Evolutionary conservation across 2,888 invertebrate genomes (phyloP).

Genomic region (Spodoptera exigua): DNA sequence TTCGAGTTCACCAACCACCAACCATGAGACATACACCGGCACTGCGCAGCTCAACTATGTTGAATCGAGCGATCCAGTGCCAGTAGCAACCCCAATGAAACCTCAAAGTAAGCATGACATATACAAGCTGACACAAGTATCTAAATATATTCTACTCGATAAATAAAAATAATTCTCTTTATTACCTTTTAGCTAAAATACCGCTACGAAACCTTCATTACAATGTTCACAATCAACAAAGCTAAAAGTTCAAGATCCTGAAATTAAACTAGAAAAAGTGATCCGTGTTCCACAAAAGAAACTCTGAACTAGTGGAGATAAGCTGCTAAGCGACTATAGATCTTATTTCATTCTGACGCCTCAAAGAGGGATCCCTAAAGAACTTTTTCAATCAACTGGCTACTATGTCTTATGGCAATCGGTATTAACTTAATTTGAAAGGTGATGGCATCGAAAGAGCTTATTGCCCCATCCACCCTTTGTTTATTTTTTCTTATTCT

Average conservation of each 20-base stretch:
- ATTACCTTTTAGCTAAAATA: no score
- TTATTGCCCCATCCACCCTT: constrained; percentile 50
- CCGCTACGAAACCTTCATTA: constrained; percentile 18
- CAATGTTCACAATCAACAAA: constrained; percentile 11
- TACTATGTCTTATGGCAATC: constrained; percentile 68
- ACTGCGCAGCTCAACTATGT: no score
- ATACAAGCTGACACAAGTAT: no score
- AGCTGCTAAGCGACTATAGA: constrained; percentile 35
- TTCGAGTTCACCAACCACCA: no score
- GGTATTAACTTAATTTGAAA: constrained; percentile 72
- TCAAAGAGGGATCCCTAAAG: constrained; percentile 57
- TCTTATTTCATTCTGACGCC: constrained; percentile 33
- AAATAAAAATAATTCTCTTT: no score
- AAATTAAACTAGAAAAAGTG: constrained; percentile 36
- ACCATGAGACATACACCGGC: no score
- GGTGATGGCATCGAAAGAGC: constrained; percentile 56
- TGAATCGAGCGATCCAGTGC: no score
- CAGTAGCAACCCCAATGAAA: no score
- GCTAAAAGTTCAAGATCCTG: constrained; percentile 2
- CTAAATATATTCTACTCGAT: no score
- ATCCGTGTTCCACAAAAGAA: constrained; percentile 24
- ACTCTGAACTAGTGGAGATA: constrained; percentile 30
- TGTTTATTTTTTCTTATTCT: constrained; percentile 49
- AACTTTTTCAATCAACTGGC: constrained; percentile 83
- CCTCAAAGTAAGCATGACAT: no score